These are phyloP conservation scores for Tryphoninae sp. DNA, from an alignment of 2,888 invertebrate genomes.

Conservation along the genomic window DNA sequence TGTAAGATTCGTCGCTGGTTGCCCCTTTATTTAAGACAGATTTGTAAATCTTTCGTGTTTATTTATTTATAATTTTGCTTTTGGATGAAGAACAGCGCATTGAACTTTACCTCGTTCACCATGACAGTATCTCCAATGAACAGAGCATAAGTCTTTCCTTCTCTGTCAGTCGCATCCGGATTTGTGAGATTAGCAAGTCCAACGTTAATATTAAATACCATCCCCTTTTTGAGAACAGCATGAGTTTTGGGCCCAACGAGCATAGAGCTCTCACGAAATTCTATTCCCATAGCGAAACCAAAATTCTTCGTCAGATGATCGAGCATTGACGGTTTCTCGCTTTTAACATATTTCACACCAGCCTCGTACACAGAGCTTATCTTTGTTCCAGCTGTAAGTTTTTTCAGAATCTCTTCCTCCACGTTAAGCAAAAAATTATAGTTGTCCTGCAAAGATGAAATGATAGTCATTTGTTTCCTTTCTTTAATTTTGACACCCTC, in stretches of 20 bases:
- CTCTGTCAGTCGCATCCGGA: slow-evolving; percentile 91
- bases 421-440: slow-evolving; percentile 95
- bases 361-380: slow-evolving; percentile 94
- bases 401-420: slow-evolving; percentile 95
- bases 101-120: slow-evolving; percentile 88
- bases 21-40: slow-evolving; percentile 80
- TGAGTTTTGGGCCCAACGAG: slow-evolving; percentile 95
- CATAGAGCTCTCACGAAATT: slow-evolving; percentile 97
- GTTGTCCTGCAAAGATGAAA: slow-evolving; percentile 86
- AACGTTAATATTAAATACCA: slow-evolving; percentile 98
- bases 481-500: too few species aligned
- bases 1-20: slow-evolving; percentile 93
- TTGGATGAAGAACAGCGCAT: not conserved
- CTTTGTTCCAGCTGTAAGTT: slow-evolving; percentile 91
- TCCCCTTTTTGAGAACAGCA: slow-evolving; percentile 91
- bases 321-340: slow-evolving; percentile 91
- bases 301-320: slow-evolving; percentile 97
- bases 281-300: slow-evolving; percentile 99
- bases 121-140: slow-evolving; percentile 99
- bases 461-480: slow-evolving; percentile 25
- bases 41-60: not conserved
- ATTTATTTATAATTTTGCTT: slow-evolving; percentile 14
- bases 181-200: slow-evolving; percentile 94
- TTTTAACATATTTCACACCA: slow-evolving; percentile 91
- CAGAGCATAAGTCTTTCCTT: slow-evolving; percentile 94